phyloP scores from a whole-genome alignment of 2,888 invertebrate species.

The Chrysodeixis includens region DNA sequence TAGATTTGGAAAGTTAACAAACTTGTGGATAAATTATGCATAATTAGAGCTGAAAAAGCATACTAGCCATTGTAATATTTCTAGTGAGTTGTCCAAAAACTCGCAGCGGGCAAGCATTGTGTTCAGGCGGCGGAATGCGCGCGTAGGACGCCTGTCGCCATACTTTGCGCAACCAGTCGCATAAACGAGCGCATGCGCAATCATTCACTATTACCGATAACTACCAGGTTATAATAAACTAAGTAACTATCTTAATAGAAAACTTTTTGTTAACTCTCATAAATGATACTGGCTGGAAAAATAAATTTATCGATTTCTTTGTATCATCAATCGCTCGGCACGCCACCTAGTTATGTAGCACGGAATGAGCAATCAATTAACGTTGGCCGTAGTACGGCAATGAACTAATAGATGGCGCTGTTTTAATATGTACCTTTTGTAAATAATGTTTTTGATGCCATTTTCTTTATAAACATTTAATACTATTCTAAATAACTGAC shows the following conservation, averaged over 20 bases:
- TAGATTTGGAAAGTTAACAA: too few species aligned
- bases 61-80: background rate
- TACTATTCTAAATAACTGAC: slow-evolving; percentile 60
- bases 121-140: slow-evolving; percentile 61
- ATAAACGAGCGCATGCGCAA: slow-evolving; percentile 65
- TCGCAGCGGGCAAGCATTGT: slow-evolving; percentile 38
- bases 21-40: too few species aligned
- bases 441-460: background rate
- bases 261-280: background rate
- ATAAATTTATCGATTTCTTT: slow-evolving; percentile 8
- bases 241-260: background rate
- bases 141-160: slow-evolving; percentile 74
- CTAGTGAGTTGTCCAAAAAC: slow-evolving; percentile 41
- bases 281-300: background rate
- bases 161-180: slow-evolving; percentile 64
- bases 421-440: background rate
- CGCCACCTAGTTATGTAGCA: slow-evolving; percentile 60
- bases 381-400: slow-evolving; percentile 23
- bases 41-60: background rate
- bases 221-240: slow-evolving; percentile 14
- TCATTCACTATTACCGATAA: slow-evolving; percentile 5
- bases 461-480: background rate
- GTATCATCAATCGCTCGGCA: slow-evolving; percentile 4
- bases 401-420: slow-evolving; percentile 73
- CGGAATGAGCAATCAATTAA: slow-evolving; percentile 12